phyloP scores from a whole-genome alignment of 2,113 vertebrate species.

The Otus sunia region DNA sequence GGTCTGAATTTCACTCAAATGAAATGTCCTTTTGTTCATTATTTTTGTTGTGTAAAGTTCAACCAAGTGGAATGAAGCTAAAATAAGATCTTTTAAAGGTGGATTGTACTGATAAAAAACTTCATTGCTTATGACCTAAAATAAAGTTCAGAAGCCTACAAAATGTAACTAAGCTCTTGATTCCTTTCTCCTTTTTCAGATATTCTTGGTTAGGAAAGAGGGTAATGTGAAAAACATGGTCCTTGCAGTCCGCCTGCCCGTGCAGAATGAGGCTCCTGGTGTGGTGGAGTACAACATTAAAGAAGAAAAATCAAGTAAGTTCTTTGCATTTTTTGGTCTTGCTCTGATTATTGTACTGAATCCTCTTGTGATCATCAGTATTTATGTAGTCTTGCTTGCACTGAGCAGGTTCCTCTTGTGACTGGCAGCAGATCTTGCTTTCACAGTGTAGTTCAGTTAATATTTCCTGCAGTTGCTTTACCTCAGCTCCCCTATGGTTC shows the following conservation, averaged over 20 bases:
- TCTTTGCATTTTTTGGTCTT: background rate
- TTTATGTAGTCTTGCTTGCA: background rate
- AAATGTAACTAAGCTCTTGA: background rate
- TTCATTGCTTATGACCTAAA: background rate
- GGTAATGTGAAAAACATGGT: slow-evolving; percentile 68
- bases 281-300: slow-evolving; percentile 80
- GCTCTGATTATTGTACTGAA: background rate
- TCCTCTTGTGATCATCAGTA: background rate
- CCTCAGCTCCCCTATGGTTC: background rate
- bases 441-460: background rate
- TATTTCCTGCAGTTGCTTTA: slow-evolving; percentile 31
- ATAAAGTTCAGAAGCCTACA: background rate
- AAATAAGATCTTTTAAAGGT: slow-evolving; percentile 12
- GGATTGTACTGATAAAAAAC: background rate
- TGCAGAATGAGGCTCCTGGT: slow-evolving; percentile 58
- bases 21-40: background rate
- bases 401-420: background rate
- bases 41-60: background rate
- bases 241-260: slow-evolving; percentile 80
- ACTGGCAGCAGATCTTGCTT: background rate
- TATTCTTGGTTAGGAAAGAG: slow-evolving; percentile 82
- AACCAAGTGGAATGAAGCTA: background rate
- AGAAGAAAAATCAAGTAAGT: slow-evolving; percentile 86
- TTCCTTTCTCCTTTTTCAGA: slow-evolving; percentile 64
- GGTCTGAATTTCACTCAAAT: background rate